Percentiles rank a stretch among this genome's conserved stretches.
These are phyloP conservation scores for Ericerus pela DNA, from an alignment of 1,140 invertebrate species.

Conservation along the genomic window DNA sequence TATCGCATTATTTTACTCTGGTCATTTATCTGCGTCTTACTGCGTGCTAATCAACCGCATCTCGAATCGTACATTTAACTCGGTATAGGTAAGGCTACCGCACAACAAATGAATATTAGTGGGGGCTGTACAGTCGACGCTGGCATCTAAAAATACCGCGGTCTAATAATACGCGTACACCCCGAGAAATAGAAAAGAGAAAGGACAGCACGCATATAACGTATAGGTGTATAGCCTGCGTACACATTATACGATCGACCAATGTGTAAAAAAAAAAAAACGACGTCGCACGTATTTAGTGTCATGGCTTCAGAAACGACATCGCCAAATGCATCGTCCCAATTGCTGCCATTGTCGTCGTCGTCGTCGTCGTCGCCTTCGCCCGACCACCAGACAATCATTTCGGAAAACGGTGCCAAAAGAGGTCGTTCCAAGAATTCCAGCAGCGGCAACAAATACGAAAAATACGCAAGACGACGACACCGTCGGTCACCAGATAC, in stretches of 20 bases:
- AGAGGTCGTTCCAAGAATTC: neutral
- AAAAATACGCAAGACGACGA: constrained; percentile 1
- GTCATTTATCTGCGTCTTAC: too few relatives aligned
- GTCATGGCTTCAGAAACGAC: neutral
- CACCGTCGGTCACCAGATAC: too few relatives aligned
- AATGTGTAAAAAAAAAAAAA: neutral
- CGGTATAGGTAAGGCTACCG: too few relatives aligned
- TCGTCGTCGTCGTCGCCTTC: neutral
- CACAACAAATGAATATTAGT: neutral
- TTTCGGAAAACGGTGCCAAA: neutral
- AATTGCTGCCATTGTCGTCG: neutral
- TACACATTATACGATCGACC: neutral
- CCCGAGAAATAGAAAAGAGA: too few relatives aligned
- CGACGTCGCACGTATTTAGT: neutral
- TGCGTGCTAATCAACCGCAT: too few relatives aligned
- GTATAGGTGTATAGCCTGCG: neutral
- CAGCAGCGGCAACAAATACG: neutral
- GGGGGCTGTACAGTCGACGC: too few relatives aligned
- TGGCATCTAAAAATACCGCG: neutral
- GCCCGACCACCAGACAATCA: neutral
- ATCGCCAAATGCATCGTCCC: neutral
- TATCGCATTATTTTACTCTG: too few relatives aligned
- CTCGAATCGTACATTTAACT: too few relatives aligned
- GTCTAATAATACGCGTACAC: neutral
- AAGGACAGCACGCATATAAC: too few relatives aligned